Evolutionary conservation across 1,140 invertebrate species (phyloP).

Genomic region (Euglossa dilemma): DNA sequence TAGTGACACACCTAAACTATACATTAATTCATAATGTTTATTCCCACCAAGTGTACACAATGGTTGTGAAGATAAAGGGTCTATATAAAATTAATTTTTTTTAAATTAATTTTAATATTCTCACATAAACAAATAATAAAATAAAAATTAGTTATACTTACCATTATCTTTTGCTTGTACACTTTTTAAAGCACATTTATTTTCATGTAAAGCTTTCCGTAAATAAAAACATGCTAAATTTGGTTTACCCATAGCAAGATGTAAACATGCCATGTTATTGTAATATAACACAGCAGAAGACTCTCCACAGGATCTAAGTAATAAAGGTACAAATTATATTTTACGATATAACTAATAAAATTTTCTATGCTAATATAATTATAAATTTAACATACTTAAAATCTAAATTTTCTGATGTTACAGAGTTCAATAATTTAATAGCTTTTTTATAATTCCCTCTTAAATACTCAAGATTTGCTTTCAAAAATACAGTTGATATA

Average conservation of each 20-base stretch:
- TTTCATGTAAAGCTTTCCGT: conserved; percentile 91
- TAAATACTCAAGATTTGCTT: conserved; percentile 88
- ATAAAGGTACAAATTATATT: conserved; percentile 33
- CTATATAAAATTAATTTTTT: conserved; percentile 65
- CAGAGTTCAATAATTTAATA: conserved; percentile 86
- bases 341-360: conserved; percentile 1
- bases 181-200: conserved; percentile 85
- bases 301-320: conserved; percentile 84
- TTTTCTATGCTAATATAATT: conserved; percentile 24
- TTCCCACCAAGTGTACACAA: conserved; percentile 85
- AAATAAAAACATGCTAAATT: conserved; percentile 93
- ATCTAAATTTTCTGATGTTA: conserved; percentile 80
- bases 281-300: conserved; percentile 89
- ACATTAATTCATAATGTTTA: conserved; percentile 92
- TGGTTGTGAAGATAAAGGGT: conserved; percentile 82
- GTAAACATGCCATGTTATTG: conserved; percentile 95
- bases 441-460: conserved; percentile 87
- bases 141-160: conserved; percentile 55
- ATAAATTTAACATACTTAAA: conserved; percentile 79
- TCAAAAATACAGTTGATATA: conserved; percentile 85
- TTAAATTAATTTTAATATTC: conserved; percentile 22
- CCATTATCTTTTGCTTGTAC: conserved; percentile 78
- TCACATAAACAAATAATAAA: conserved; percentile 1
- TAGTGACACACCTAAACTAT: conserved; percentile 94
- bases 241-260: conserved; percentile 93